phyloP scores from a whole-genome alignment of 2,888 invertebrate genomes.

The Dynastes maya region DNA sequence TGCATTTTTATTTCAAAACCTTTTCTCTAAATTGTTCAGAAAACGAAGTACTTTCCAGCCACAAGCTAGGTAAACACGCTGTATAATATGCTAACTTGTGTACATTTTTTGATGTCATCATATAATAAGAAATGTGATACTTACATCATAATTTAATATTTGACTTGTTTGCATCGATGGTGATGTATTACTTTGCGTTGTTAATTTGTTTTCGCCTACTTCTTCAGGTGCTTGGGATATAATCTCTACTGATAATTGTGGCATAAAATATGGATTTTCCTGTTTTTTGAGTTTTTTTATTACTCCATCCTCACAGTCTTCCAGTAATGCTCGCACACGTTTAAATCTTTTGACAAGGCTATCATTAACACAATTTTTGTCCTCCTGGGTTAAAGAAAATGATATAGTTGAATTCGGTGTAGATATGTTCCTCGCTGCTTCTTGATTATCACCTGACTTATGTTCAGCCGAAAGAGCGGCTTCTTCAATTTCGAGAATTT shows the following conservation, averaged over 20 bases:
- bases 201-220: background rate
- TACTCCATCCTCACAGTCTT: constrained; percentile 53
- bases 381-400: background rate
- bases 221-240: constrained; percentile 20
- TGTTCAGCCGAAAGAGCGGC: background rate
- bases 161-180: background rate
- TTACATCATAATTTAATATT: constrained; percentile 55
- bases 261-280: constrained; percentile 59
- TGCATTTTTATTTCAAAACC: no score
- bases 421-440: background rate
- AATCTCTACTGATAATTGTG: constrained; percentile 28
- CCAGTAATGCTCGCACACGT: constrained; percentile 54
- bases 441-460: background rate
- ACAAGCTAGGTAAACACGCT: no score
- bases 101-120: background rate
- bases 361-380: background rate
- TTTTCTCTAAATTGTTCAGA: no score
- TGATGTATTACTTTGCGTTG: background rate
- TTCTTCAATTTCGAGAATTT: constrained; percentile 16
- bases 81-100: background rate
- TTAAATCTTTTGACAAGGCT: constrained; percentile 52
- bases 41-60: no score
- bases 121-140: constrained; percentile 34
- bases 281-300: constrained; percentile 52
- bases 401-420: constrained; percentile 9